phyloP scores from a whole-genome alignment of 2,888 invertebrate species.

The Chrysina gloriosa region DNA sequence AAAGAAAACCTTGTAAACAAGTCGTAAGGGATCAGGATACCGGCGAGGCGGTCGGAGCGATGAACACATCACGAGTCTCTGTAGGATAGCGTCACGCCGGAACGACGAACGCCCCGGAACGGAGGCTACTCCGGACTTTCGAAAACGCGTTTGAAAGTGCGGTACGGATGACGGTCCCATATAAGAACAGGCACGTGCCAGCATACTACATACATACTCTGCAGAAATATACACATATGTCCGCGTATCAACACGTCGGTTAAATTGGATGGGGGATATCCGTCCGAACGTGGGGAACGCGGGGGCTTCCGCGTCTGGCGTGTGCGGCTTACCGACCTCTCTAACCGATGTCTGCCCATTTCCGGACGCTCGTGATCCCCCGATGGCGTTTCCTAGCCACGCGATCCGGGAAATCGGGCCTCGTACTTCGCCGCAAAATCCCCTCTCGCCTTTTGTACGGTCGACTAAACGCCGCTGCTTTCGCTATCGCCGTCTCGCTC shows the following conservation, averaged over 20 bases:
- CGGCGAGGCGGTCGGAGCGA: conserved; percentile 14
- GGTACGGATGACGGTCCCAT: not conserved
- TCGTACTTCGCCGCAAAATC: conserved; percentile 48
- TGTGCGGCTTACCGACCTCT: conserved; percentile 59
- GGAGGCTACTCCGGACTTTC: conserved; percentile 38
- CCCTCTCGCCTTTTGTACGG: conserved; percentile 29
- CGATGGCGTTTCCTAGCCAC: conserved; percentile 59
- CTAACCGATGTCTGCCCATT: conserved; percentile 63
- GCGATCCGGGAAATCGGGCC: conserved; percentile 56
- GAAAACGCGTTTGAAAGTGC: not conserved
- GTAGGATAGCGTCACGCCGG: conserved; percentile 46
- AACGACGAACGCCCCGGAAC: conserved; percentile 49
- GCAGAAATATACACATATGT: not conserved
- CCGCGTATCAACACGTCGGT: conserved; percentile 59
- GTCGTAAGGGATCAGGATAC: conserved; percentile 57
- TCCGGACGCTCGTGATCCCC: conserved; percentile 56
- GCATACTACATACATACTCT: not conserved
- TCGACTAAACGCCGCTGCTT: conserved; percentile 32
- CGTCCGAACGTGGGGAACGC: conserved; percentile 47
- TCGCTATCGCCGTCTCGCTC: conserved; percentile 50
- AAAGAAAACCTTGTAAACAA: conserved; percentile 55
- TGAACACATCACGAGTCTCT: conserved; percentile 37
- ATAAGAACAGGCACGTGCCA: not conserved
- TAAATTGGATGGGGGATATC: not conserved
- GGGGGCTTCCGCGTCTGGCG: conserved; percentile 52